phyloP scores from a whole-genome alignment of 1,140 invertebrate species.

The Pseudomyrmex pallidus region DNA sequence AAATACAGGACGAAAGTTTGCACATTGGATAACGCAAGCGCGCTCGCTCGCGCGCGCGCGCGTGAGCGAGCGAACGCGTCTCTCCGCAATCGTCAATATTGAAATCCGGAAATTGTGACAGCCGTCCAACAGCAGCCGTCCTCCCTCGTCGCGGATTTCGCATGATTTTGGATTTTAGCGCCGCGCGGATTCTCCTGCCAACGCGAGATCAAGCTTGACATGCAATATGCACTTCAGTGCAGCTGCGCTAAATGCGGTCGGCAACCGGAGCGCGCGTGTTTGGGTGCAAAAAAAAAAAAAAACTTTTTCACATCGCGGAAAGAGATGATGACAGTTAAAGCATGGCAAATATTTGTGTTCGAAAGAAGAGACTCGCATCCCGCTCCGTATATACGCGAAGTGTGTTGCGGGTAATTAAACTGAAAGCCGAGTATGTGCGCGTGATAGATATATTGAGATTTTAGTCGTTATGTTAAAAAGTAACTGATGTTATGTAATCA shows the following conservation, averaged over 20 bases:
- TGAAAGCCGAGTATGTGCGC: too few relatives aligned
- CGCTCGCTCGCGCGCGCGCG: constrained; percentile 32
- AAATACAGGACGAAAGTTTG: constrained; percentile 81
- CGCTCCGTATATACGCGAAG: too few relatives aligned
- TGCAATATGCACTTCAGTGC: constrained; percentile 60
- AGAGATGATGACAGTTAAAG: too few relatives aligned
- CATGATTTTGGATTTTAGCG: constrained; percentile 64
- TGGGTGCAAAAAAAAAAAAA: background rate
- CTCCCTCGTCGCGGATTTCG: constrained; percentile 54
- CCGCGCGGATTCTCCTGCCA: constrained; percentile 44
- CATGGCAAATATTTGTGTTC: too few relatives aligned
- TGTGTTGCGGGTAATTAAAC: too few relatives aligned
- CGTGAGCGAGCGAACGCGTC: background rate
- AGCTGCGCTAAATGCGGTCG: constrained; percentile 40
- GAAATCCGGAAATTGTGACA: constrained; percentile 77
- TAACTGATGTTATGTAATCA: too few relatives aligned
- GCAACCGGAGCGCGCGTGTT: background rate
- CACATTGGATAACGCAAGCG: constrained; percentile 78
- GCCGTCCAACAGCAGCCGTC: constrained; percentile 55
- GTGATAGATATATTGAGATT: too few relatives aligned
- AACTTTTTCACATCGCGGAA: too few relatives aligned
- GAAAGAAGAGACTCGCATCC: too few relatives aligned
- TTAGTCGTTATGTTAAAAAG: too few relatives aligned
- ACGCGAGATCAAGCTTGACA: constrained; percentile 64
- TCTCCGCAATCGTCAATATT: constrained; percentile 77